Conservation (phyloP, 2,888 invertebrate species). For the Omphaloscelis lunosa region DNA sequence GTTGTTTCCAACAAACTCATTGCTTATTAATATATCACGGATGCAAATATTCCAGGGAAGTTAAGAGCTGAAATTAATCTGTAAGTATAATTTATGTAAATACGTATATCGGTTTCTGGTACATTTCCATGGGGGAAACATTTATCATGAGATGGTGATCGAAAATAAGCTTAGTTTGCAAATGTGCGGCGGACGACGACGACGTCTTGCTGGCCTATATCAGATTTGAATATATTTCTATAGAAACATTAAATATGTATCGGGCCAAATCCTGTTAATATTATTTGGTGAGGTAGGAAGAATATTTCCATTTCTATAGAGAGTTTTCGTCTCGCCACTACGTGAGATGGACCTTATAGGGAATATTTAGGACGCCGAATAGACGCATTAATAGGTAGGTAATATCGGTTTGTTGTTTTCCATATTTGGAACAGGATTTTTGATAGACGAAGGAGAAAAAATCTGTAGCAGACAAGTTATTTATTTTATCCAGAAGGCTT, state of each 20-base stretch:
- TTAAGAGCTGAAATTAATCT: conserved; percentile 78
- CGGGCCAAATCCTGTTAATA: conserved; percentile 22
- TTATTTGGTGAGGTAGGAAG: conserved; percentile 1
- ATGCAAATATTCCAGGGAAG: conserved; percentile 63
- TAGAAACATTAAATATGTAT: conserved; percentile 67
- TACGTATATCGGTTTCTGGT: conserved; percentile 76
- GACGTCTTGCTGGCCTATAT: conserved; percentile 72
- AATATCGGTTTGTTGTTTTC: not conserved
- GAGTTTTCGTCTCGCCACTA: not conserved
- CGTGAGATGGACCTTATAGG: not conserved
- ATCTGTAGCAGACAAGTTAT: not conserved
- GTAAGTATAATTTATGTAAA: conserved; percentile 87
- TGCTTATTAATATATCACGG: conserved; percentile 66
- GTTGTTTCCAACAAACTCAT: conserved; percentile 59
- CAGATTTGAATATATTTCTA: conserved; percentile 78
- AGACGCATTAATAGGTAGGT: not conserved
- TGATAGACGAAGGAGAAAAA: not conserved
- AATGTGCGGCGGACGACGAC: conserved; percentile 66
- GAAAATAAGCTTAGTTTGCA: conserved; percentile 79
- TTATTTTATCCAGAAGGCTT: not conserved
- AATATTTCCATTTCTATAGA: not conserved
- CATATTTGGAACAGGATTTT: not conserved
- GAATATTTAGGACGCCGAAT: not conserved
- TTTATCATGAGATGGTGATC: conserved; percentile 85
- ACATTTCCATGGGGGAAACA: conserved; percentile 79